These are phyloP conservation scores for Dasypogon diadema DNA, from an alignment of 2,888 invertebrate species.

Conservation along the genomic window DNA sequence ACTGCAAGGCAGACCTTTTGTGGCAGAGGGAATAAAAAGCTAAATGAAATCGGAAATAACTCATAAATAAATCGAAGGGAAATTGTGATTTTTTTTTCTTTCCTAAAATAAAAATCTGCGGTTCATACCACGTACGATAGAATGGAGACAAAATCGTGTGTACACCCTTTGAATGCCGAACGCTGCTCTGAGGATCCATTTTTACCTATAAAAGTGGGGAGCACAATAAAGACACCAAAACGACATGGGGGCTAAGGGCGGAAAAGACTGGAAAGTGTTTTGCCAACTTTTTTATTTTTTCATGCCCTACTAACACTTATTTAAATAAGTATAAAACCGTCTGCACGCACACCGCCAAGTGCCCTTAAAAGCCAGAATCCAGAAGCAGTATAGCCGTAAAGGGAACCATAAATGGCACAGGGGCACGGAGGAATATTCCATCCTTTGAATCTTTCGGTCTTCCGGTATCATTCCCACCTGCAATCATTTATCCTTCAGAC, in stretches of 20 bases:
- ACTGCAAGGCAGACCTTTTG: neutral
- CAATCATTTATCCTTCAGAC: conserved; percentile 34
- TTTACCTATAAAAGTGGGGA: conserved; percentile 11
- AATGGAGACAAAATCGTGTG: neutral
- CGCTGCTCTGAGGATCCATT: neutral
- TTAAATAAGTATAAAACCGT: conserved; percentile 16
- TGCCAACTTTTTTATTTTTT: conserved; percentile 5
- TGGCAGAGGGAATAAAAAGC: conserved; percentile 56
- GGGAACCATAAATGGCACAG: conserved; percentile 43
- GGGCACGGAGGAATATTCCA: conserved; percentile 1
- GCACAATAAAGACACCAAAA: neutral
- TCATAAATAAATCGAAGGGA: conserved; percentile 60
- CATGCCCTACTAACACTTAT: conserved; percentile 41
- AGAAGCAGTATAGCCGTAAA: conserved; percentile 23
- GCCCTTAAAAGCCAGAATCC: neutral
- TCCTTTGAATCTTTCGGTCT: conserved; percentile 5
- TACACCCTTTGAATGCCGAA: neutral
- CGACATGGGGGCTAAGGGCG: neutral
- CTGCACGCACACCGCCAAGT: conserved; percentile 5
- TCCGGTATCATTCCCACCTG: conserved; percentile 3
- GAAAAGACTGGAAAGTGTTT: conserved; percentile 1
- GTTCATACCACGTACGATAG: neutral
- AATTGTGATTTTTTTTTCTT: conserved; percentile 58
- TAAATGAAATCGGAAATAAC: conserved; percentile 61
- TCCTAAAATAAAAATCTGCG: conserved; percentile 47